Evolutionary conservation across 2,113 vertebrate species (phyloP).

Genomic region (Chlamydotis undulata): DNA sequence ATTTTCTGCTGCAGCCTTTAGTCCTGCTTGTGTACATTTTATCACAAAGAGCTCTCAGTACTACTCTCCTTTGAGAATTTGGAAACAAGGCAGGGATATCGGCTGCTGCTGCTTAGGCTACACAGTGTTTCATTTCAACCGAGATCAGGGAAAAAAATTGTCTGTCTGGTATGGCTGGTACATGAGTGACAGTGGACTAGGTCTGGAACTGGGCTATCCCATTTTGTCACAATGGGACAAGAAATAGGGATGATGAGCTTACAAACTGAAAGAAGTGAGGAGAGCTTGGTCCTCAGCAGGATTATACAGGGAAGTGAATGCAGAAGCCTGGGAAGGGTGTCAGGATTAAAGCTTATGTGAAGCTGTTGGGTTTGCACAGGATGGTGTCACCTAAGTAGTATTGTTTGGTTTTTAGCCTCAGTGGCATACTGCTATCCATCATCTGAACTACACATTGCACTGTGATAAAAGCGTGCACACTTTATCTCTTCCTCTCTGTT

Average conservation of each 20-base stretch:
- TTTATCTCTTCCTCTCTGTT: background rate
- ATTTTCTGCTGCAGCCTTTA: background rate
- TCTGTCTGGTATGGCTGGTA: background rate
- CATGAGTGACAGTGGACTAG: background rate
- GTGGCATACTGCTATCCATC: background rate
- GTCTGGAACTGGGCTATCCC: background rate
- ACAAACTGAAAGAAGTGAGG: background rate
- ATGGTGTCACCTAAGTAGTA: rapidly evolving
- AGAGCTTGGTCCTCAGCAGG: background rate
- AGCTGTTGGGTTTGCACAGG: rapidly evolving
- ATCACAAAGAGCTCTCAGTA: background rate
- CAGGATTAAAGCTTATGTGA: background rate
- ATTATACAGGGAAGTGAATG: rapidly evolving
- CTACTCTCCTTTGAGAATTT: background rate
- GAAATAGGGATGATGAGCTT: rapidly evolving
- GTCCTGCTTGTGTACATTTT: background rate
- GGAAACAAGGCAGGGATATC: background rate
- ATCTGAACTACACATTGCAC: background rate
- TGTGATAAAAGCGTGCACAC: background rate
- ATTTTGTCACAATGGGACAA: background rate
- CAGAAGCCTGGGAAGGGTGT: background rate
- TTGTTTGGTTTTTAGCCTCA: background rate
- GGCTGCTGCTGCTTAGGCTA: background rate
- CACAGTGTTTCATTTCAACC: background rate
- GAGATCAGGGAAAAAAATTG: background rate